Evolutionary conservation across 2,888 invertebrate genomes (phyloP).

Genomic region (Ctena decussata): DNA sequence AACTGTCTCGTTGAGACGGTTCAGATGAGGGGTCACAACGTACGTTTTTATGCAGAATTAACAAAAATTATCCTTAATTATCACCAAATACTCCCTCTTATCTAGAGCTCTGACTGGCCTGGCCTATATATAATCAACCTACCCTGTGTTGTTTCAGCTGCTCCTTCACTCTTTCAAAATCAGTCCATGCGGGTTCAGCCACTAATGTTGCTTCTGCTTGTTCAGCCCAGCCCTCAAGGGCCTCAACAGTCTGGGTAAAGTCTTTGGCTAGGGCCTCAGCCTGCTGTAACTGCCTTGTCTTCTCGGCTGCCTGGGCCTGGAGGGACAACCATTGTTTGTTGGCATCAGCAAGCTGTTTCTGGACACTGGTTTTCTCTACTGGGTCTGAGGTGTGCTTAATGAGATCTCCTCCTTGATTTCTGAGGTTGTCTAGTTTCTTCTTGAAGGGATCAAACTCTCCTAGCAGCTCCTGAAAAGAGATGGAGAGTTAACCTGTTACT

Average conservation of each 20-base stretch:
- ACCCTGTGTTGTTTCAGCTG: constrained; percentile 77
- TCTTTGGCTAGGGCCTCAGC: constrained; percentile 73
- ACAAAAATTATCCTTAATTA: too few species aligned
- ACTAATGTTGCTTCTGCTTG: constrained; percentile 69
- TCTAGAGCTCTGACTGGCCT: not conserved
- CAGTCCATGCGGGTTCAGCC: constrained; percentile 70
- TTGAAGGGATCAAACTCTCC: constrained; percentile 78
- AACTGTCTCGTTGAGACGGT: too few species aligned
- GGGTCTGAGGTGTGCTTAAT: constrained; percentile 75
- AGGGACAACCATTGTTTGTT: constrained; percentile 78
- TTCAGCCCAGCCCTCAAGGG: constrained; percentile 74
- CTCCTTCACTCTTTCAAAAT: constrained; percentile 75
- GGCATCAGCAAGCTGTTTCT: constrained; percentile 75
- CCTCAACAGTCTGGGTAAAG: constrained; percentile 73
- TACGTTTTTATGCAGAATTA: too few species aligned
- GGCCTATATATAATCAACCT: not conserved
- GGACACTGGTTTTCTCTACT: constrained; percentile 77
- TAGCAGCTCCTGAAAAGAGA: constrained; percentile 71
- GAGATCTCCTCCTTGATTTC: constrained; percentile 78
- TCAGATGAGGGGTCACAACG: too few species aligned
- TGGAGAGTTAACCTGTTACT: too few species aligned
- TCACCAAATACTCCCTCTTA: too few species aligned
- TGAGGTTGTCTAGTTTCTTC: constrained; percentile 73
- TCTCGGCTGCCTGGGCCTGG: constrained; percentile 73
- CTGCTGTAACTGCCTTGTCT: constrained; percentile 76